Percentiles rank a stretch among this genome's conserved stretches.
These are phyloP conservation scores for Chaenodraco wilsoni DNA, from an alignment of 2,797 vertebrate species.

Conservation along the genomic window DNA sequence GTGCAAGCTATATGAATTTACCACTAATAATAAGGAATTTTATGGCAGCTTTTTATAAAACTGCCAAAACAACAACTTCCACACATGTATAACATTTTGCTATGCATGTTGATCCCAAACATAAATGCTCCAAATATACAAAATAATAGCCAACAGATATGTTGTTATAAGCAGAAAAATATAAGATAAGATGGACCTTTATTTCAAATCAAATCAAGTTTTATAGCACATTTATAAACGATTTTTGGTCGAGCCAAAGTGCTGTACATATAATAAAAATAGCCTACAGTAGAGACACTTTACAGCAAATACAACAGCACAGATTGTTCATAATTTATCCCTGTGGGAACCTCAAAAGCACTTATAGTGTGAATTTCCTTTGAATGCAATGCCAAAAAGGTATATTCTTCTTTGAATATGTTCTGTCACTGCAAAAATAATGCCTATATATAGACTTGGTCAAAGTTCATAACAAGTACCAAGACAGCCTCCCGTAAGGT, in stretches of 20 bases:
- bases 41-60: constrained; percentile 3
- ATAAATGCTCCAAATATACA: not conserved
- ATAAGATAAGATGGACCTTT: too few species aligned
- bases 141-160: not conserved
- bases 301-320: too few species aligned
- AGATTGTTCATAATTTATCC: too few species aligned
- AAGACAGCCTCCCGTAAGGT: constrained; percentile 11
- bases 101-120: not conserved
- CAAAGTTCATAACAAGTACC: not conserved
- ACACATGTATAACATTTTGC: not conserved
- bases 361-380: not conserved
- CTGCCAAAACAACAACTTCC: not conserved
- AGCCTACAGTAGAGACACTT: too few species aligned
- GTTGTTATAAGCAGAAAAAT: not conserved
- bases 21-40: not conserved
- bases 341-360: too few species aligned
- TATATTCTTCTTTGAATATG: not conserved
- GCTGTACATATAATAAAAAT: too few species aligned
- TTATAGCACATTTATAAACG: too few species aligned
- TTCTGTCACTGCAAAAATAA: not conserved
- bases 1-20: not conserved
- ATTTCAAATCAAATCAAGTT: too few species aligned
- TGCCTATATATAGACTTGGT: not conserved
- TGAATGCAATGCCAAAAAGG: not conserved
- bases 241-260: too few species aligned